phyloP scores from a whole-genome alignment of 2,113 vertebrate species.

The Eurystomus gularis region DNA sequence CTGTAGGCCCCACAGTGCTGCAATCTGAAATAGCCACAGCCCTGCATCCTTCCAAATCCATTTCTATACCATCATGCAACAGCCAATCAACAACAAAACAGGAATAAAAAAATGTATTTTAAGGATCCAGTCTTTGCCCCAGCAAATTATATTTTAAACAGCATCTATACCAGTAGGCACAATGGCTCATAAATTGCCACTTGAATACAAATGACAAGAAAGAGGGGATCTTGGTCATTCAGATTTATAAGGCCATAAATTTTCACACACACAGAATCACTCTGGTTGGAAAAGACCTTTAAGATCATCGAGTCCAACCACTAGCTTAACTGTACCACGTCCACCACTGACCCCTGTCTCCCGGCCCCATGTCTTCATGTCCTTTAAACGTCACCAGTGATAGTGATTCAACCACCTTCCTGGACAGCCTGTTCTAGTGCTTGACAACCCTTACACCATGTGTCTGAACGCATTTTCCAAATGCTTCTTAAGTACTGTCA shows the following conservation, averaged over 20 bases:
- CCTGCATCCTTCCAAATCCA: not conserved
- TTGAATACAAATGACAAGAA: not conserved
- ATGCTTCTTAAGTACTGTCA: too few relatives aligned
- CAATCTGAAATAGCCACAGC: not conserved
- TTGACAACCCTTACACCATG: too few relatives aligned
- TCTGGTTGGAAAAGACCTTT: too few relatives aligned
- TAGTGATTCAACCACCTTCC: too few relatives aligned
- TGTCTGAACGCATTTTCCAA: too few relatives aligned
- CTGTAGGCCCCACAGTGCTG: not conserved
- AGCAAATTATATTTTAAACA: not conserved
- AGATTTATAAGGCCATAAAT: not conserved
- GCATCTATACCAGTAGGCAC: not conserved
- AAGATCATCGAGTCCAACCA: too few relatives aligned
- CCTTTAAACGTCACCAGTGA: too few relatives aligned
- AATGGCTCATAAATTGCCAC: not conserved
- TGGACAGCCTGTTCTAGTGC: too few relatives aligned
- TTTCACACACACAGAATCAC: too few relatives aligned
- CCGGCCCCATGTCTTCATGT: too few relatives aligned
- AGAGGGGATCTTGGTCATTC: not conserved
- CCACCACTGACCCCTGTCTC: too few relatives aligned
- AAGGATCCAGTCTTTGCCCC: not conserved
- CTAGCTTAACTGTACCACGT: too few relatives aligned
- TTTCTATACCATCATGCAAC: not conserved
- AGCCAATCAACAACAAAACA: not conserved
- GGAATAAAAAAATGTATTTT: not conserved